A percentile compares a stretch with the other conserved stretches of the same genome.
phyloP scores from a whole-genome alignment of 1,140 invertebrate species.

The Lepidurus apus region DNA sequence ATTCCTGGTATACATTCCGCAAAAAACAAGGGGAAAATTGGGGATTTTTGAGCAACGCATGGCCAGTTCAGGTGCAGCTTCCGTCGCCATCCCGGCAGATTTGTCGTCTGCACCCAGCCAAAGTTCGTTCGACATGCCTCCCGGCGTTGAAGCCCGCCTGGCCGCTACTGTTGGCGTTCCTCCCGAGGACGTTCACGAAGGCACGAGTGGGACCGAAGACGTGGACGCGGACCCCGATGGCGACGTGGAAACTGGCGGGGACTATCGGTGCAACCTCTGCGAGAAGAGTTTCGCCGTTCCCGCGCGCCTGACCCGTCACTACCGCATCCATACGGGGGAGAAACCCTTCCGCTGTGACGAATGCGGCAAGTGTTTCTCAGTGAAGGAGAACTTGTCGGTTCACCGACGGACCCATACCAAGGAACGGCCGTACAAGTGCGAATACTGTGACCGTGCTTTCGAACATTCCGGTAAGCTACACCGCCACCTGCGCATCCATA shows the following conservation, averaged over 20 bases:
- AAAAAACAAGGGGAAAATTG: no score
- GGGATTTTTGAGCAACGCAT: no score
- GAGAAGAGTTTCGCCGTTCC: conserved; percentile 86
- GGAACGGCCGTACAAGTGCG: conserved; percentile 73
- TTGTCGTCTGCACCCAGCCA: not conserved
- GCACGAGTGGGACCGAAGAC: no score
- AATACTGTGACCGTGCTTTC: conserved; percentile 82
- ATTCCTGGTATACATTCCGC: no score
- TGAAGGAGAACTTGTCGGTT: conserved; percentile 85
- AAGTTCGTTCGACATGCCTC: not conserved
- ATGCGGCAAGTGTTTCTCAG: conserved; percentile 84
- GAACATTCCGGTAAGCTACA: conserved; percentile 88
- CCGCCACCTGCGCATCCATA: conserved; percentile 78
- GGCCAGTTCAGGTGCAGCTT: not conserved
- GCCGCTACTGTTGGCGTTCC: not conserved
- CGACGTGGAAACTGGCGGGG: conserved; percentile 38
- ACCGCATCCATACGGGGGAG: conserved; percentile 82
- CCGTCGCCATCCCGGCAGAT: not conserved
- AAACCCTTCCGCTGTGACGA: conserved; percentile 83
- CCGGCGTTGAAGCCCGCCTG: not conserved
- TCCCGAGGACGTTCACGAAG: not conserved
- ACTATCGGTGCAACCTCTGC: conserved; percentile 82
- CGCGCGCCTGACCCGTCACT: conserved; percentile 82
- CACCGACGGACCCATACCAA: conserved; percentile 88
- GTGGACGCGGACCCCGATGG: not conserved